Percentiles rank a stretch among this genome's conserved stretches.
These are phyloP conservation scores for Vidua chalybeata DNA, from an alignment of 2,113 vertebrate species.

Conservation along the genomic window DNA sequence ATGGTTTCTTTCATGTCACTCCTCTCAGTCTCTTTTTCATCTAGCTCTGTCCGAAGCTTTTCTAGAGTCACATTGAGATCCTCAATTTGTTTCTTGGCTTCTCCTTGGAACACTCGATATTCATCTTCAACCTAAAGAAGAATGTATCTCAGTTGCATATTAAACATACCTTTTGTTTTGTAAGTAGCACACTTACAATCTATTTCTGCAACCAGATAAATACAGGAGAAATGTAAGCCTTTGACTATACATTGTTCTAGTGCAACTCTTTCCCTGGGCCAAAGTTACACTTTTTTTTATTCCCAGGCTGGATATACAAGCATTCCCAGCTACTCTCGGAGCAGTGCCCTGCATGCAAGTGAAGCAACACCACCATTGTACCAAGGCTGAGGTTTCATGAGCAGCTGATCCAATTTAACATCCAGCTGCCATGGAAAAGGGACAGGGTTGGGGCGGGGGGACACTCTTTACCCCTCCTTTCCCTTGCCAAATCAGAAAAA, in stretches of 20 bases:
- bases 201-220: not conserved
- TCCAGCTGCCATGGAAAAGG: not conserved
- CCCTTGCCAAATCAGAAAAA: not conserved
- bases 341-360: not conserved
- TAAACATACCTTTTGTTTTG: not conserved
- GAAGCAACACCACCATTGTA: not conserved
- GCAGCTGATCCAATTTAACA: not conserved
- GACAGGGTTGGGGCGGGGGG: not conserved
- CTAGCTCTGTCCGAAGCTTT: constrained; percentile 84
- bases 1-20: constrained; percentile 97
- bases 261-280: not conserved
- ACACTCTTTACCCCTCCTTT: not conserved
- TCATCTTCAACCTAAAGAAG: constrained; percentile 85
- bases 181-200: not conserved
- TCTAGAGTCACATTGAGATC: constrained; percentile 86
- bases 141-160: not conserved
- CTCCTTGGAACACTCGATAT: constrained; percentile 86
- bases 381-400: not conserved
- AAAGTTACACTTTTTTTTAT: not conserved
- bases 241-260: not conserved
- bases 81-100: constrained; percentile 87
- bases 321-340: not conserved
- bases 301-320: not conserved
- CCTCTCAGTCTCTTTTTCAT: constrained; percentile 90
- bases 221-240: not conserved